Base-by-base conservation (phyloP, 2,797 vertebrate genomes). In the Lacerta viridis region DNA sequence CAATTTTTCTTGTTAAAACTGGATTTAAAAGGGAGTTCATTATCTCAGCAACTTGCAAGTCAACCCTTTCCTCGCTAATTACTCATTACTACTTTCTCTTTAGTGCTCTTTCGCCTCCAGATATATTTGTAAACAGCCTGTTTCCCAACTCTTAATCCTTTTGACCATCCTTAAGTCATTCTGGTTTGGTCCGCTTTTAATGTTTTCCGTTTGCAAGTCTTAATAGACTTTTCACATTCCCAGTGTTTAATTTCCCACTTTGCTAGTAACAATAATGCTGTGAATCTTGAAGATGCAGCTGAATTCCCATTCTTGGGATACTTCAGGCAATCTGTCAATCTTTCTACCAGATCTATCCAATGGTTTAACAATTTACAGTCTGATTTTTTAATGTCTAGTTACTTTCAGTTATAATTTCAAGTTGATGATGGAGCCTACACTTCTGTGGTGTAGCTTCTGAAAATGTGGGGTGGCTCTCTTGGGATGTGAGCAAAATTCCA, bases 11-110 rank as follows among this genome's bases (percentile, higher is more conserved):
- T 97, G 95, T 97, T 97, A 97, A 97, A 94, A 94, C 94, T 96
- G 93, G 78, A 97, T 97, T 97, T 97, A 96, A 96, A 96, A 96
- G 93, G 95, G 91, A 96, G 96, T 96, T 97, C 96, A 96, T 97
- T 97, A 97, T 97, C 96, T 95, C 5, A 5, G 94, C 93, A 96
- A 80, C 95, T 97, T 97, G 96, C 92, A 91, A 96, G 91, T 96
- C 95, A 95, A 94, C 94, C 84, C 79, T 93, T 90, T 96, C 90
- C 93, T 97, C 91, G 91, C 96, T 97, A 97, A 95, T 95, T 95
- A 96, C 95, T 95, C 92, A 95, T 96, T 96, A 95, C 92, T 93
- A 90, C 94, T 95, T 92, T 90, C 90, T 94, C 95, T 93, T 86
- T 92, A 90, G 89, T 93, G 79, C 89, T 95, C 92, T 92, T 96